Base-by-base conservation (phyloP, 2,113 vertebrate genomes). In the Aphyosemion australe region DNA sequence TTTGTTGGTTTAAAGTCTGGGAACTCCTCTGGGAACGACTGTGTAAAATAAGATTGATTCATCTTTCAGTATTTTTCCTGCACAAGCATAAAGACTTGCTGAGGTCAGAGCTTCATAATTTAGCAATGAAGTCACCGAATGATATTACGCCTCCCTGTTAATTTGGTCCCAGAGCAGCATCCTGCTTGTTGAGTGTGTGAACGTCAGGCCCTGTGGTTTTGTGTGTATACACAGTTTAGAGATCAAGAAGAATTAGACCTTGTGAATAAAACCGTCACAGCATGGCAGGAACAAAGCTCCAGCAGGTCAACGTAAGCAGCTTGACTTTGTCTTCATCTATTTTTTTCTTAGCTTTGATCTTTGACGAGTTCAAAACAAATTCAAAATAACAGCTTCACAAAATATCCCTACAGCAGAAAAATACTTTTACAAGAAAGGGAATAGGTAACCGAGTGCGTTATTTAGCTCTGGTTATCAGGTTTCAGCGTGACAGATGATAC, bases 101-200 rank as follows among this genome's bases (percentile, higher is more conserved):
- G 93, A 87, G 91, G 89, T 92, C 86, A 93, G 79, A 95, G 93
- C 92, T 93, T 94, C 94, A 94, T 95, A 94, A 94, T 94, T 95
- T 87, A 86, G 90, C 94, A 92, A 89, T 94, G 94, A 96, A 94
- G 92, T 92, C 94, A 95, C 94, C 93, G 96, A 96, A 95, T 96
- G 89, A 91, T 93, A 93, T 95, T 94, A 94, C 93, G 94, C 88
- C 94, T 95, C 94, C 92, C 84, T 60, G 92, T 95, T 94, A 95
- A 94, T 96, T 96, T 95, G 90, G 78, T 80, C 89, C 79, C 87
- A 91, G 91, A 93, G 95, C 91, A 93, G 91, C 95, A 92, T 95
- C 93, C 90, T 93, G 92, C 89, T 90, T 93, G 90, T 88, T 94
- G 93, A 95, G 95, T 90, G 91, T 88, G 93, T 95, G 92, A 94